Conservation (phyloP, 2,113 vertebrate genomes). For the Lontra canadensis region DNA sequence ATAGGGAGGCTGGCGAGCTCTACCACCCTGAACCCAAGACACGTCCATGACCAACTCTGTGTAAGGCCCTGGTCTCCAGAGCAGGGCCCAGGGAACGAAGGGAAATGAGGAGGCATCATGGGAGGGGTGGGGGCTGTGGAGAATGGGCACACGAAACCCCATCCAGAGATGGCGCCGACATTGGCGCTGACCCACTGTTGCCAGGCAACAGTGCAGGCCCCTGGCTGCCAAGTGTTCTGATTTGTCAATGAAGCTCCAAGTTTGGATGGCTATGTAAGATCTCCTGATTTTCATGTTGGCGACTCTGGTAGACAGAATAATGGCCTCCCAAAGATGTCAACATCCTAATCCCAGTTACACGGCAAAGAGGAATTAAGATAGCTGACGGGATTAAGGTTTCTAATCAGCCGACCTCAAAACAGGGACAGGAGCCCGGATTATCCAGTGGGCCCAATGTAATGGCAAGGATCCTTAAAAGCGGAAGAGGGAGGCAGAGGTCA, state of each 20-base stretch:
- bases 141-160: constrained; percentile 4
- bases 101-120: background rate
- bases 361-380: background rate
- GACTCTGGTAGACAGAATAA: background rate
- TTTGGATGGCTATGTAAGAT: background rate
- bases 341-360: background rate
- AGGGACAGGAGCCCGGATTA: background rate
- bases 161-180: constrained; percentile 19
- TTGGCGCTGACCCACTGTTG: constrained; percentile 58
- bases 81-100: background rate
- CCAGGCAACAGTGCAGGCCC: constrained; percentile 57
- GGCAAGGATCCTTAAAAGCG: background rate
- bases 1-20: background rate
- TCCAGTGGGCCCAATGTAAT: background rate
- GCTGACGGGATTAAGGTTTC: background rate
- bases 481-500: background rate
- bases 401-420: background rate
- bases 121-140: background rate
- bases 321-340: constrained; percentile 4
- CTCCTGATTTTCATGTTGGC: constrained; percentile 53
- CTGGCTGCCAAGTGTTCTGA: constrained; percentile 56
- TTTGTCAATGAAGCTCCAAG: constrained; percentile 54
- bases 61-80: background rate
- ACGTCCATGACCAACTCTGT: background rate
- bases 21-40: background rate